Evolutionary conservation across 2,797 vertebrate species (phyloP).

Genomic region (Muraenolepis orangiensis): DNA sequence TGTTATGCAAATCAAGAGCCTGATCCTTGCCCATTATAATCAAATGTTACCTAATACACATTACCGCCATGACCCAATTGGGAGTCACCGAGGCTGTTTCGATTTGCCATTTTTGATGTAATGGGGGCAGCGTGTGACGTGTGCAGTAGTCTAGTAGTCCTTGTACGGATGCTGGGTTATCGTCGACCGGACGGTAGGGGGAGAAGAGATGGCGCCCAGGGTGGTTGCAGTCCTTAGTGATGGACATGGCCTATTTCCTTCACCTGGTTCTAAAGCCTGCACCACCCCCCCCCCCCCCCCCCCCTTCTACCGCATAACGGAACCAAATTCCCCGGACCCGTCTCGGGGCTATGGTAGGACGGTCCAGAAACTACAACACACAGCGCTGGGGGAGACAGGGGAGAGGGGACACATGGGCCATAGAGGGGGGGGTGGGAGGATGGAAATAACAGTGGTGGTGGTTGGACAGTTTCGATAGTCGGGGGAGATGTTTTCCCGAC

Average conservation of each 20-base stretch:
- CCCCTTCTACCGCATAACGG: constrained; percentile 26
- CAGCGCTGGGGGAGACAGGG: background rate
- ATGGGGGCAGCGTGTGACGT: background rate
- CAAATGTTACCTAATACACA: background rate
- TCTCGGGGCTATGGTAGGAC: too few species aligned
- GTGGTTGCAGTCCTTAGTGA: too few species aligned
- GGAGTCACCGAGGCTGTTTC: background rate
- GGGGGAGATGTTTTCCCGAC: background rate
- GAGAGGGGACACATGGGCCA: background rate
- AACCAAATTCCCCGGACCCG: background rate
- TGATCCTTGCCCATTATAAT: too few species aligned
- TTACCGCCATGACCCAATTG: background rate
- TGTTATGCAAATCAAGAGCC: background rate
- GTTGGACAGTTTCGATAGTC: too few species aligned
- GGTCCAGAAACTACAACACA: background rate
- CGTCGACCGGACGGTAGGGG: too few species aligned
- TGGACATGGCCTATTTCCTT: too few species aligned
- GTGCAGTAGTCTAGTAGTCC: too few species aligned
- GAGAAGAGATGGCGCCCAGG: too few species aligned
- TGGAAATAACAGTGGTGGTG: background rate
- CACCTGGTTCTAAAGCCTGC: too few species aligned
- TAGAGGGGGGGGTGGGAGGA: too few species aligned
- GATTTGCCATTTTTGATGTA: background rate
- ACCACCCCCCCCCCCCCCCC: constrained; percentile 3
- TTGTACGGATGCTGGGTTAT: too few species aligned